Base-by-base conservation (phyloP, 1,140 invertebrate species). In the Drosophila lacertosa region DNA sequence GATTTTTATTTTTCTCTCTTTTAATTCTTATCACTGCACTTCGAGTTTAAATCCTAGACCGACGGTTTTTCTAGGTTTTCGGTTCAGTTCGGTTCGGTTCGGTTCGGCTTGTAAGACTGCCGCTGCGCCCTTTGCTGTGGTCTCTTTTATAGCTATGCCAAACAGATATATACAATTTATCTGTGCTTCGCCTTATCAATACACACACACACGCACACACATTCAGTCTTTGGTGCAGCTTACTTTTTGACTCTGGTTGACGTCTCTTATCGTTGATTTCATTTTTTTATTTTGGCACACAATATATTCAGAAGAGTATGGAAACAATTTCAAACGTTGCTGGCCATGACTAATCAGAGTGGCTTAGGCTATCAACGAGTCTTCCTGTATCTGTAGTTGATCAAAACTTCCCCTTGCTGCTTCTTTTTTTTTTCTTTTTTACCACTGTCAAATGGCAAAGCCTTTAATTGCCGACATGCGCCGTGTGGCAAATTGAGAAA, bases 81-180 rank as follows among this genome's bases (percentile, higher is more conserved):
- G 53, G 9, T 59, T 58, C 39, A 22, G 6, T 47, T 26, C 44
- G 51, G 22, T 16, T 42, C 40, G 40, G 40, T 42, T 54, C 22
- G 51, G 18, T 54, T 35, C 57, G 33, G 22, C 60, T 65, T 44
- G 60, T 20, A 32, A 42, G 29, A 70, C 67, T 70, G 51, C 57
- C 60, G 37, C 29, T 42, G 16, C 51, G 60, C 51, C 60, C 37
- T 33, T 55, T 26, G 7, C 13, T 40, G n/a, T 40, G 20, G 48
- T 60, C 24, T 67, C 47, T 72, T 72, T 70, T 70, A 70, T 70
- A 70, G 60, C 11, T 48, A 59, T 62, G 16, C 22, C 50, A 39
- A 11, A 2, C 29, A 51, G 55, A 59, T 59, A 67, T 40, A 33
- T 15, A 15, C 13, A 13, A 32, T 51, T 24, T 67, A 60, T 60